Evolutionary conservation across 2,113 vertebrate species (phyloP), one percentile per base, ranked within the genome.

Genomic region (Siniperca knerii): DNA sequence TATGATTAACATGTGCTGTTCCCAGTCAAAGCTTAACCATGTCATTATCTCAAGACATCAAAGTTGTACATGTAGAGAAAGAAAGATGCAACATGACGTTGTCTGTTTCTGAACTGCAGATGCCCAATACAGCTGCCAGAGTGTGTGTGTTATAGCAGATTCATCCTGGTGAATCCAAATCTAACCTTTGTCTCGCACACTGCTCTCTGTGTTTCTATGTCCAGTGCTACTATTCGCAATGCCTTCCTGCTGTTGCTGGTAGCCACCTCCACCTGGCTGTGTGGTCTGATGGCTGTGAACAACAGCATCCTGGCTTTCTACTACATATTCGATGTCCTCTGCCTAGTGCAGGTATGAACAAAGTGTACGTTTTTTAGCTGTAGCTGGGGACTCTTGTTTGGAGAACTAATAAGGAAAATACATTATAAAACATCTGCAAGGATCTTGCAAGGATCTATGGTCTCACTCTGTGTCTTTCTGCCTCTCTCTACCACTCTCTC

Each of bases 221-320:
- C 2, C 95, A 98, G 98, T 94, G 96, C 96, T 75, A 97, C 96
- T 73, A 95, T 99, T 86, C 97, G 98, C 54, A 98, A 96, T 92
- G 97, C 98, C 94, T 98, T 99, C 93, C 93, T 99, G 90, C 96
- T 99, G 72, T 94, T 99, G 84, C 97, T 99, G 87, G 95, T 99
- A 85, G 97, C 98, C 95, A 97, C 97, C 79, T 96, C 97, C 93
- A 97, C 97, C 93, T 99, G 98, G 98, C 96, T 99, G 72, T 99
- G 98, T 94, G 98, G 98, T 81, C 97, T 99, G 81, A 97, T 99
- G 97, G 98, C 98, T 46, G 97, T 99, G 87, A 99, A 99, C 96
- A 98, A 99, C 96, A 99, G 97, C 92, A 95, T 99, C 93, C 96
- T 99, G 94, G 97, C 97, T 89, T 99, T 99, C 95, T 97, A 99